phyloP scores from a whole-genome alignment of 2,113 vertebrate genomes.

The Heliornis fulica region DNA sequence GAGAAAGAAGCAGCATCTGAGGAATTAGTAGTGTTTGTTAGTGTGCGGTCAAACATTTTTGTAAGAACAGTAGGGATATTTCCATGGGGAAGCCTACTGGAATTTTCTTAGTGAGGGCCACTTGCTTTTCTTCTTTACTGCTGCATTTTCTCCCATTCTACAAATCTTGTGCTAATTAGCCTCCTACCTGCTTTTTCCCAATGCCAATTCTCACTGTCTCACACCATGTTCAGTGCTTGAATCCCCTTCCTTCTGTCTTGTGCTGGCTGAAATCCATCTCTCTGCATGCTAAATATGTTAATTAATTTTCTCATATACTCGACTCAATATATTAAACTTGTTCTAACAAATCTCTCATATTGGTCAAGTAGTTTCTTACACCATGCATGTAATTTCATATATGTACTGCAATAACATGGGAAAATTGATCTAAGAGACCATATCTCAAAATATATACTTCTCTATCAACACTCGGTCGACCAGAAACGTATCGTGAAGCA shows the following conservation, averaged over 20 bases:
- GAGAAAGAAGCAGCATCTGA: background rate
- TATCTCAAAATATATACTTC: background rate
- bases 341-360: background rate
- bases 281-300: conserved; percentile 47
- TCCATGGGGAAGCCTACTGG: background rate
- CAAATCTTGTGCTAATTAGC: conserved; percentile 35
- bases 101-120: background rate
- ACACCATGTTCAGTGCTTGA: conserved; percentile 23
- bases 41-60: background rate
- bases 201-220: conserved; percentile 53
- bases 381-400: background rate
- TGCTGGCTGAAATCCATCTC: conserved; percentile 54
- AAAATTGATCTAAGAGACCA: background rate
- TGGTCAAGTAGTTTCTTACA: background rate
- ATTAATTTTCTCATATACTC: conserved; percentile 29
- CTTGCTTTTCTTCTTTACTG: background rate
- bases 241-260: conserved; percentile 60
- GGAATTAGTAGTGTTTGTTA: background rate
- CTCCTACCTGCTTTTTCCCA: conserved; percentile 42
- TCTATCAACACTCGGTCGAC: background rate
- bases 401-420: background rate
- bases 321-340: background rate
- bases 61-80: background rate
- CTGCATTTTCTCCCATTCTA: conserved; percentile 19
- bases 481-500: background rate